A percentile compares a stretch with the other conserved stretches of the same genome.
Conservation (phyloP, 2,888 invertebrate species). For the Cybosia mesomella region DNA sequence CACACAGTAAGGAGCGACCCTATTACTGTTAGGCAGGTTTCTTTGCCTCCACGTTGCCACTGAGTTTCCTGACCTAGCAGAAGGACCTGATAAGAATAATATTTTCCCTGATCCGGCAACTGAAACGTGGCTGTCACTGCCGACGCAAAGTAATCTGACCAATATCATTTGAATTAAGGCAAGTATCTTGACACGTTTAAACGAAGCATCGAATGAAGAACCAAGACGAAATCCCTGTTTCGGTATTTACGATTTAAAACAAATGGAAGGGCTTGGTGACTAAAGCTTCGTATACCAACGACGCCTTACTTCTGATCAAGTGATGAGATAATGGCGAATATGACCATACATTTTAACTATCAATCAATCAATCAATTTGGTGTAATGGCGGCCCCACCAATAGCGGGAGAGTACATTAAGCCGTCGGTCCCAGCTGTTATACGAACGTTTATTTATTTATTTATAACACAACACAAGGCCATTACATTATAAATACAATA, state of each 20-base stretch:
- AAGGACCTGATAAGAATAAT: no score
- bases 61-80: neutral
- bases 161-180: neutral
- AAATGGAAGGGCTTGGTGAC: slow-evolving; percentile 70
- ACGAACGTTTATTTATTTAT: no score
- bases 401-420: no score
- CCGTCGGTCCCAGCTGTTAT: no score
- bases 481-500: no score
- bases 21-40: no score
- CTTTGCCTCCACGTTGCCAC: neutral
- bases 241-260: slow-evolving; percentile 77
- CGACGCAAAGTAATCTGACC: neutral
- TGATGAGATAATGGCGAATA: slow-evolving; percentile 14
- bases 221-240: slow-evolving; percentile 62
- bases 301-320: slow-evolving; percentile 21
- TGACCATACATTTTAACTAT: neutral
- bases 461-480: no score
- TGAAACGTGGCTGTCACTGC: no score
- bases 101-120: neutral
- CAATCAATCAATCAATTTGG: neutral
- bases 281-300: slow-evolving; percentile 59
- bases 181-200: slow-evolving; percentile 25
- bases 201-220: slow-evolving; percentile 46
- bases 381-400: no score
- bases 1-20: no score